Base-by-base conservation (phyloP, 2,888 invertebrate genomes). In the Drosophila prolongata region DNA sequence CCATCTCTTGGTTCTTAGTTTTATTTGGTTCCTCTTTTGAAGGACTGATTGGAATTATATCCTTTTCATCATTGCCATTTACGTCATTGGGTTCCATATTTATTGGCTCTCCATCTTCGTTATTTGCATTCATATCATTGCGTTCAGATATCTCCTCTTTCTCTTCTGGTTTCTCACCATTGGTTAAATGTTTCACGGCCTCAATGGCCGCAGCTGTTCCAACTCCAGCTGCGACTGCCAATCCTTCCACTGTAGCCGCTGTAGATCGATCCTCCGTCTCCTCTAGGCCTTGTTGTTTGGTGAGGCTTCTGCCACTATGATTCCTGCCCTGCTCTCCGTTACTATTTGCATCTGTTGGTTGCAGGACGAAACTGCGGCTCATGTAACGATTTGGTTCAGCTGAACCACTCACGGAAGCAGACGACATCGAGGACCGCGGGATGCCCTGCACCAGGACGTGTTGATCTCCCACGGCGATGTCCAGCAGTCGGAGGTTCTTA, bases 401-500 rank as follows among this genome's bases (percentile, higher is more conserved):
- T 0, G 67, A 65, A 4, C 81, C 75, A 4, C 82, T 83, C 11
- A 74, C 68, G 6, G 84, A 78, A 4, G 88, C 83, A 14, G 90
- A 90, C 0, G 85, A 56, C 4, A 80, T 80, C 4, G 91, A 83
- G 1, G 90, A 83, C 53, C 91, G 78, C 14, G 92, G 92, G 19
- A 91, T 79, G 13, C 92, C 92, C 67, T 92, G 91, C 1, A 92
- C 92, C 10, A 92, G 67, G 9, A 92, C 89, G 42, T 92, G 92
- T 16, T 90, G 89, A 52, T 91, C 91, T 0, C 92, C 92, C 2
- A 92, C 89, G 0, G 90, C 90, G 55, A 92, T 89, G 53, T 92
- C 92, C 10, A 92, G 75, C 14, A 91, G 75, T 0, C 91, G 88
- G 4, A 92, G 79, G 65, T 92, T 91, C 73, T 91, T 92, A 44